Evolutionary conservation across 2,113 vertebrate species (phyloP), one percentile per base, ranked within the genome.

Genomic region (Gallinago undulata): DNA sequence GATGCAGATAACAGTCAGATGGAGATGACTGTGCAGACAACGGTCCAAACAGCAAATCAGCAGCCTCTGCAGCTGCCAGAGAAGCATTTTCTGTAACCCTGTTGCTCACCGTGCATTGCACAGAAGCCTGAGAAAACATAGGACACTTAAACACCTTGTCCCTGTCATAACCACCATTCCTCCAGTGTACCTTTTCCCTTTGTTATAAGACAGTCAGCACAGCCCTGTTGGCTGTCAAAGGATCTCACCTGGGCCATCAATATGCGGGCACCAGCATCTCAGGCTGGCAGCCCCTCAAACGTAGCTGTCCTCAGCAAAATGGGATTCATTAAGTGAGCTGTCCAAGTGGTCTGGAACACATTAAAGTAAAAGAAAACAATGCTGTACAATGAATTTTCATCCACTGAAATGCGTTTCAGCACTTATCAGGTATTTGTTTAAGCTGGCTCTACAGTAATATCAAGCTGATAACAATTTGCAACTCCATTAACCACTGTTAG

Each of bases 301-400:
- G 1, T 55, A 6, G 7, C 68, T 93, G 85, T 92, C 86, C n/a
- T 67, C 57, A 3, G 5, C 72, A 96, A 96, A 95, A 93, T 75
- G 33, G 60, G 43, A 96, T 97, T 92, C 94, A 93, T 95, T 96
- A 92, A 74, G 66, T 57, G 64, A 83, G 77, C 72, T 78, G 81
- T 89, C 89, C 79, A 88, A 95, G 87, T 55, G 69, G 82, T 94
- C 95, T 94, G 97, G 96, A 96, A 96, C 41, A 62, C 75, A 90
- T 90, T 96, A 91, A 70, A 45, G 31, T 53, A 85, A 95, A 91
- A 84, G 39, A 80, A 93, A 92, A 81, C 60, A 66, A 81, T 1
- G 1, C 25, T 84, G n/a, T 81, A 84, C 70, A 69, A 66, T 57
- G 76, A 89, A 80, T 94, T 66, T 91, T 87, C 76, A 77, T 84